Percentiles rank a stretch among this genome's conserved stretches.
Conservation (phyloP, 2,113 vertebrate species). For the Eurypyga helias region DNA sequence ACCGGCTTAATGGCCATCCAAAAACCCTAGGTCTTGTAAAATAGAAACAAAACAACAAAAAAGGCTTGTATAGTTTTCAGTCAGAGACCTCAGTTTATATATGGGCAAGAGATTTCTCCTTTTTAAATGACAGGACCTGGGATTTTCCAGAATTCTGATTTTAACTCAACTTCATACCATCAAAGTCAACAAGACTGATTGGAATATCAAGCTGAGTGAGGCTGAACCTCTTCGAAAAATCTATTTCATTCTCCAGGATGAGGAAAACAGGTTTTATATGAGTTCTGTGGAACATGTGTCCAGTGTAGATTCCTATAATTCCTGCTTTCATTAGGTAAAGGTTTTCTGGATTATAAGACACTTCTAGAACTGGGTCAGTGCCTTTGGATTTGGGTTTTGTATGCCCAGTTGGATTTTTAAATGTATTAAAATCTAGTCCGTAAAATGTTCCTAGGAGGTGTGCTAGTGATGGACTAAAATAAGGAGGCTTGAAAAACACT, state of each 20-base stretch:
- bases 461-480: not conserved
- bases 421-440: not conserved
- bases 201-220: not conserved
- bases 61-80: not conserved
- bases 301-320: not conserved
- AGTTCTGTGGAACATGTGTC: not conserved
- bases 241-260: not conserved
- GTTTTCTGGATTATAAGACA: not conserved
- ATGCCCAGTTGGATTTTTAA: not conserved
- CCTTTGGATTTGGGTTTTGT: not conserved
- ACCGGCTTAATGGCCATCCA: not conserved
- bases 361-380: not conserved
- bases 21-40: not conserved
- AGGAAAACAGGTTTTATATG: not conserved
- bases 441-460: not conserved
- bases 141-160: not conserved
- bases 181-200: not conserved
- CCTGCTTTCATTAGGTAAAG: not conserved
- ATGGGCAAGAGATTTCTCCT: not conserved
- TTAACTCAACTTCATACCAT: not conserved
- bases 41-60: not conserved
- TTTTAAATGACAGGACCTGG: not conserved
- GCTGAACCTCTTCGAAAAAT: not conserved
- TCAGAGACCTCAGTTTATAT: not conserved
- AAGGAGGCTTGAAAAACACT: not conserved